Evolutionary conservation across 2,113 vertebrate species (phyloP).

Genomic region (Oncorhynchus kisutch): DNA sequence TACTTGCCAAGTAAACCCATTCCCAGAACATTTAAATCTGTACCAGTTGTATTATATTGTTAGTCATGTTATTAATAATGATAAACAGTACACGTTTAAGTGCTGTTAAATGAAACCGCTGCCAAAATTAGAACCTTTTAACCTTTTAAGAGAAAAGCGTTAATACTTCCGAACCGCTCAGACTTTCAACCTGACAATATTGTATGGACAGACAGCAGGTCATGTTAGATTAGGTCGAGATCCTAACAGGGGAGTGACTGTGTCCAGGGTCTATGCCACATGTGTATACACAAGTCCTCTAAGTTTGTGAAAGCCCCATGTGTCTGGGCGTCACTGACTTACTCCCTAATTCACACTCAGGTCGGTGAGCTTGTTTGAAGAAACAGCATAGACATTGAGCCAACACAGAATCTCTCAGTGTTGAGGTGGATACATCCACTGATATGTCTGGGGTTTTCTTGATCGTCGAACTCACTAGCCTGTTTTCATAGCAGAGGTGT

Average conservation of each 20-base stretch:
- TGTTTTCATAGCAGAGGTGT: conserved; percentile 27
- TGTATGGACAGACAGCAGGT: conserved; percentile 24
- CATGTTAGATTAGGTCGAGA: conserved; percentile 31
- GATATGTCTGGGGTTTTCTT: conserved; percentile 31
- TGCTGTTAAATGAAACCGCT: neutral
- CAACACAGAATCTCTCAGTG: conserved; percentile 61
- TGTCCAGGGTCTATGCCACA: conserved; percentile 63
- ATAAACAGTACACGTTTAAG: neutral
- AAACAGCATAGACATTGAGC: conserved; percentile 52
- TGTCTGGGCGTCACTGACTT: conserved; percentile 56
- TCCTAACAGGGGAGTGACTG: conserved; percentile 65
- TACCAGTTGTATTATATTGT: neutral
- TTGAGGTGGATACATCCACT: conserved; percentile 28
- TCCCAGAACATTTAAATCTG: neutral
- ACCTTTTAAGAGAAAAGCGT: conserved; percentile 12
- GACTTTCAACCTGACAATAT: conserved; percentile 24
- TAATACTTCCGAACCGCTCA: conserved; percentile 31
- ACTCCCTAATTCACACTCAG: conserved; percentile 69
- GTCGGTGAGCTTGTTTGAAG: conserved; percentile 56
- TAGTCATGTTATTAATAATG: neutral
- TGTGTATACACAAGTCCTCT: conserved; percentile 51
- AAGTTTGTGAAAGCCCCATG: conserved; percentile 63
- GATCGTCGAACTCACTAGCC: conserved; percentile 19
- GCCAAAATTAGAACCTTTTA: neutral
- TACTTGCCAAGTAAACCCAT: neutral